phyloP scores from a whole-genome alignment of 2,797 vertebrate species.

The Clarias fuscus region DNA sequence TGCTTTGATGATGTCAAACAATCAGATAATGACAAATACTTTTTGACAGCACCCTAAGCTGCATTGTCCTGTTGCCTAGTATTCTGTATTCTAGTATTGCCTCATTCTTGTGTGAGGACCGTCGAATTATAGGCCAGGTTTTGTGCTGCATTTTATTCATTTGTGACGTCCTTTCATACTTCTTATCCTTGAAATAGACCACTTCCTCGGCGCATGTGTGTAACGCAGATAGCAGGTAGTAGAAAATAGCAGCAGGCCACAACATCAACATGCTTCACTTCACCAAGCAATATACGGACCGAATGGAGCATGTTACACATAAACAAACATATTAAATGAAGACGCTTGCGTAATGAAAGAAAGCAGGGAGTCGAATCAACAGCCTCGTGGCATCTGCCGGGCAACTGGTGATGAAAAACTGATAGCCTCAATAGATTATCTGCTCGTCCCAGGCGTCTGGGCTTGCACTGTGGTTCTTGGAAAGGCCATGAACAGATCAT shows the following conservation, averaged over 20 bases:
- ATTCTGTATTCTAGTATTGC: background rate
- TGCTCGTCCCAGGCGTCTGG: background rate
- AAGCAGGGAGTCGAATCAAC: background rate
- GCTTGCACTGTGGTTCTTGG: background rate
- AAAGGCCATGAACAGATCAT: background rate
- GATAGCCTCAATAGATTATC: background rate
- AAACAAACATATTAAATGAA: conserved; percentile 6
- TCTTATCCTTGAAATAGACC: background rate
- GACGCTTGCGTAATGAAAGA: background rate
- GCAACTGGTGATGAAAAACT: background rate
- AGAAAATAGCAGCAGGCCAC: background rate
- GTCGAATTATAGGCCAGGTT: background rate
- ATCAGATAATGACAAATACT: too few relatives aligned
- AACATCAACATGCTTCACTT: conserved; percentile 4
- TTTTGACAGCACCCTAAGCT: too few relatives aligned
- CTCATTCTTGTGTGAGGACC: background rate
- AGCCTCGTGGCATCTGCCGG: too few relatives aligned
- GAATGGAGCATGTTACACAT: conserved; percentile 8
- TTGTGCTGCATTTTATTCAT: background rate
- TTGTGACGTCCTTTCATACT: background rate
- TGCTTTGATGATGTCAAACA: too few relatives aligned
- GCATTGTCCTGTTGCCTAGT: too few relatives aligned
- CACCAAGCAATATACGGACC: background rate
- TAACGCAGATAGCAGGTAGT: conserved; percentile 5
- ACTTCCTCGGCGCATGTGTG: background rate